Evolutionary conservation across 2,113 vertebrate species (phyloP).

Genomic region (Cranoglanis bouderius): DNA sequence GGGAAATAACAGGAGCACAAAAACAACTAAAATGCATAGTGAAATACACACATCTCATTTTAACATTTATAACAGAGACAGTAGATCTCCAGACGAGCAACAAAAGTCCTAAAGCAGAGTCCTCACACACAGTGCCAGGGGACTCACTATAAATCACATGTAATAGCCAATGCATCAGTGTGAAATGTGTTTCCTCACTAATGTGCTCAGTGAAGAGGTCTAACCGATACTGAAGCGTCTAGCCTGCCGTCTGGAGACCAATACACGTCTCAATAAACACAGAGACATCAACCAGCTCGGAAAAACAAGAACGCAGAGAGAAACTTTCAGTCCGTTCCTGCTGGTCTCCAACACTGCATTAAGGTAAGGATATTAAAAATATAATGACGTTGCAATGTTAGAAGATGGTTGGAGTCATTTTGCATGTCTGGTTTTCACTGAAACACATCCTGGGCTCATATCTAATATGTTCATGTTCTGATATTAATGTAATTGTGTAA

Average conservation of each 20-base stretch:
- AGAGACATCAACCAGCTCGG: neutral
- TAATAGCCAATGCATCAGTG: slow-evolving; percentile 32
- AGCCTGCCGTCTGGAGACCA: slow-evolving; percentile 40
- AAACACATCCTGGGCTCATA: neutral
- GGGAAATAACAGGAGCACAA: neutral
- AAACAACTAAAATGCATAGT: neutral
- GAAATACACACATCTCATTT: neutral
- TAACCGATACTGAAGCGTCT: slow-evolving; percentile 34
- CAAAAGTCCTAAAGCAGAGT: neutral
- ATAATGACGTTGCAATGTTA: neutral
- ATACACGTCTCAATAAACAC: slow-evolving; percentile 52
- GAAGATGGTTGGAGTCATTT: neutral
- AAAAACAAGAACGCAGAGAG: slow-evolving; percentile 14
- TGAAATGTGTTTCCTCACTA: slow-evolving; percentile 14
- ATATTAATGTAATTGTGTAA: neutral
- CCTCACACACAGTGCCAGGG: neutral
- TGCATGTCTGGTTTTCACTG: neutral
- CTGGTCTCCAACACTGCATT: neutral
- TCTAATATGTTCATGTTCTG: neutral
- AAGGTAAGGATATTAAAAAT: neutral
- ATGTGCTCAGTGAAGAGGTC: slow-evolving; percentile 27
- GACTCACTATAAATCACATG: neutral
- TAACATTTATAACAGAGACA: neutral
- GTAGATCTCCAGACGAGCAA: neutral
- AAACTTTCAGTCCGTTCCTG: slow-evolving; percentile 24